Base-by-base conservation (phyloP, 2,888 invertebrate genomes). In the Norana najaformis region DNA sequence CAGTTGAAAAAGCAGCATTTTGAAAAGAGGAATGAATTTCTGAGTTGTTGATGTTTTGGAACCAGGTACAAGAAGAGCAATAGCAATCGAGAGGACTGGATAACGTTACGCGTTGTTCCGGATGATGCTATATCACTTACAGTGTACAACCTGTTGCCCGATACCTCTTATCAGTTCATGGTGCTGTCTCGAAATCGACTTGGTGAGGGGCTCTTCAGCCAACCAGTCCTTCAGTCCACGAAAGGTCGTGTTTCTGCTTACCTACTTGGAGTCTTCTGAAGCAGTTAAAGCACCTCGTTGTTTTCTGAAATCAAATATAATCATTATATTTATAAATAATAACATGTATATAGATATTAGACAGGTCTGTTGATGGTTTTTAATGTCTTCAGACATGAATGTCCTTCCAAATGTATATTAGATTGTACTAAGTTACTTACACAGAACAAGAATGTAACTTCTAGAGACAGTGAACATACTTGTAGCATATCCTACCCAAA, bases 151-250 rank as follows among this genome's bases (percentile, higher is more conserved):
- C 96, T 99, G 92, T 96, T 97, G 93, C 97, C 98, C 20, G 97
- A 97, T 92, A 98, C 98, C 88, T 97, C 97, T 91, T 98, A 99
- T 95, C 98, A 99, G 95, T 98, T 99, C 95, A 98, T 98, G 96
- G 98, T 99, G 91, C 97, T 98, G 93, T 98, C 98, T 91, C 97
- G 92, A 94, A 99, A 98, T 95, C 97, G 97, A n/a, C 96, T 98
- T 90, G 98, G 98, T 92, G 98, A 98, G 94, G 98, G 98, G 92
- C 97, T 98, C 97, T 97, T 97, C 96, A 98, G 98, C 96, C 97
- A 98, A 95, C 96, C 97, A 91, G 97, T 98, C 94, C 97, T 35
- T 20, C 85, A 85, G 85, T 0, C 85, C 35, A 85, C 85, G 6
- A 85, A 85, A 85, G 85, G 85, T 85, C 69, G 69, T 69, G 69